phyloP scores from a whole-genome alignment of 1,140 invertebrate genomes.

The Rhyzopertha dominica region DNA sequence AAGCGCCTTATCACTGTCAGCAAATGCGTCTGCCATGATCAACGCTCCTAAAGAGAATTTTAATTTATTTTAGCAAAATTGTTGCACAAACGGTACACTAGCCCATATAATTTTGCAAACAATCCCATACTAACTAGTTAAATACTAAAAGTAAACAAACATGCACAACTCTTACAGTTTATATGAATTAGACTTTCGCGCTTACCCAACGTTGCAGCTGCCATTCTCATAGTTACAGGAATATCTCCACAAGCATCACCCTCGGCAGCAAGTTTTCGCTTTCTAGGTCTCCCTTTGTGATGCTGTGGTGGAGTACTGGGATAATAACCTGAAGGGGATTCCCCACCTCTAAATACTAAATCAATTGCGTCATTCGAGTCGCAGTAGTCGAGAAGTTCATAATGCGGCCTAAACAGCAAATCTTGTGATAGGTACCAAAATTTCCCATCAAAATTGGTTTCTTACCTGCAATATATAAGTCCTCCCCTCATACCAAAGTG shows the following conservation, averaged over 20 bases:
- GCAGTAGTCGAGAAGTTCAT: constrained; percentile 56
- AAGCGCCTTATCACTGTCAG: too few relatives aligned
- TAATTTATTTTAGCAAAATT: too few relatives aligned
- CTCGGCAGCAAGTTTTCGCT: constrained; percentile 57
- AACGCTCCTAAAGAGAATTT: too few relatives aligned
- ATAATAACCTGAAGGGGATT: constrained; percentile 56
- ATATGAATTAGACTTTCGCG: not conserved
- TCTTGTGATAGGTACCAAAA: constrained; percentile 8
- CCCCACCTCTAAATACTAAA: constrained; percentile 50
- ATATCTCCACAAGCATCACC: constrained; percentile 52
- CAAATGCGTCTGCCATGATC: too few relatives aligned
- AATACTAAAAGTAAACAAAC: too few relatives aligned
- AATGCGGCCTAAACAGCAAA: constrained; percentile 56
- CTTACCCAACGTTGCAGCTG: constrained; percentile 65
- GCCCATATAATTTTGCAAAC: too few relatives aligned
- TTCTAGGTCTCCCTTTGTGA: constrained; percentile 79
- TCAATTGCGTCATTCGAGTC: constrained; percentile 39
- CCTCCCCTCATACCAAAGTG: constrained; percentile 82
- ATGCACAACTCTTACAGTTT: too few relatives aligned
- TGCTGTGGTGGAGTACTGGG: constrained; percentile 51
- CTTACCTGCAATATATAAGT: constrained; percentile 68
- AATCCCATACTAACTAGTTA: too few relatives aligned
- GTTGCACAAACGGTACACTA: too few relatives aligned
- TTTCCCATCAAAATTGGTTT: constrained; percentile 5
- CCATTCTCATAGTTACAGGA: constrained; percentile 64